A percentile compares a stretch with the other conserved stretches of the same genome.
These are phyloP conservation scores for Metopolophium dirhodum DNA, from an alignment of 1,140 invertebrate species.

Conservation along the genomic window DNA sequence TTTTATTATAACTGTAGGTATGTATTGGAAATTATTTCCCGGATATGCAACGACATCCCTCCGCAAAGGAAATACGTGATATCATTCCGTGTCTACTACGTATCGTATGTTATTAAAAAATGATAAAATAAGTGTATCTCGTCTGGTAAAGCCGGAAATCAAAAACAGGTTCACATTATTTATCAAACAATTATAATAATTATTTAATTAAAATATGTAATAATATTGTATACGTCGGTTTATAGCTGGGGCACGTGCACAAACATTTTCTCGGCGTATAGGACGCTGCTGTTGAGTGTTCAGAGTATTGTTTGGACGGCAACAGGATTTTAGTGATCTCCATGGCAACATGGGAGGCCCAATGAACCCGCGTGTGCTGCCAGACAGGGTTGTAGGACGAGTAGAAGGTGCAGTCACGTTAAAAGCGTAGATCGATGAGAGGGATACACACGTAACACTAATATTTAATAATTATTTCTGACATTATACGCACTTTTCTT, in stretches of 20 bases:
- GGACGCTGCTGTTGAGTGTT: not conserved
- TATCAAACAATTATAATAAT: not conserved
- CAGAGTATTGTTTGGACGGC: conserved; percentile 49
- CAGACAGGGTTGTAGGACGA: conserved; percentile 27
- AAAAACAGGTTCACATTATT: not conserved
- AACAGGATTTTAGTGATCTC: conserved; percentile 45
- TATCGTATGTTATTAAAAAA: conserved; percentile 3
- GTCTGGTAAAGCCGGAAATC: not conserved
- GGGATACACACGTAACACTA: conserved; percentile 15
- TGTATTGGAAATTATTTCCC: not conserved
- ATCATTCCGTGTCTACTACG: not conserved
- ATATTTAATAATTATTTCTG: not conserved
- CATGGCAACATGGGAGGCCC: conserved; percentile 49
- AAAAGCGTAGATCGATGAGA: conserved; percentile 50
- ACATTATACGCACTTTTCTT: not conserved
- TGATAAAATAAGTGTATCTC: not conserved
- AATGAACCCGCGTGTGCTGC: conserved; percentile 38
- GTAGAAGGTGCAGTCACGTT: conserved; percentile 25
- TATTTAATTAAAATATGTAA: not conserved
- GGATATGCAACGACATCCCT: conserved; percentile 36
- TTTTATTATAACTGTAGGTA: not conserved
- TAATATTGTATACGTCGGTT: not conserved
- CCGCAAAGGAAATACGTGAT: conserved; percentile 23
- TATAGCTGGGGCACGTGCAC: not conserved
- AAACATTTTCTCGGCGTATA: not conserved